Conservation (phyloP, 2,113 vertebrate genomes). For the Dendropsophus ebraccatus region DNA sequence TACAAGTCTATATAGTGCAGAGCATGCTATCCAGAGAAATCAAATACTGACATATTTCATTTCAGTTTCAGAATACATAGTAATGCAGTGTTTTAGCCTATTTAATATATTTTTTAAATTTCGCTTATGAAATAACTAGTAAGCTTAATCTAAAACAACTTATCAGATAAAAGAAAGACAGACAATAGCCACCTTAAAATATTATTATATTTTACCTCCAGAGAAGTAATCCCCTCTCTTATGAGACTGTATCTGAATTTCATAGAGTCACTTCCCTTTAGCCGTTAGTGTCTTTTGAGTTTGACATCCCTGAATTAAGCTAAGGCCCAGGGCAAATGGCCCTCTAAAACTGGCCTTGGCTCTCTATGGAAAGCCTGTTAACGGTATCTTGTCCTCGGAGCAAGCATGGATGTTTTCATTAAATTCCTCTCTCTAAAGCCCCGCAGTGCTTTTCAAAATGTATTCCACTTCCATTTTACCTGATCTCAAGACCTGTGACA, state of each 20-base stretch:
- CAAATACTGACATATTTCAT: too few species aligned
- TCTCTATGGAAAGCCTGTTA: conserved; percentile 21
- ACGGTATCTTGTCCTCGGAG: conserved; percentile 35
- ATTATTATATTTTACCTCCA: too few species aligned
- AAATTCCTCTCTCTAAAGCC: conserved; percentile 41
- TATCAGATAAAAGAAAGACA: neutral
- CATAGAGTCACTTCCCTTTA: neutral
- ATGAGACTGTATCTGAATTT: neutral
- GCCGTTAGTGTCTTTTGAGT: neutral
- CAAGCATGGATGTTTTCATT: conserved; percentile 43
- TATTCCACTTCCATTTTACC: conserved; percentile 32
- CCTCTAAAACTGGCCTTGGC: conserved; percentile 5
- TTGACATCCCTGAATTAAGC: conserved; percentile 34
- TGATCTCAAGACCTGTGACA: conserved; percentile 50
- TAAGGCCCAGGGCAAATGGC: conserved; percentile 3
- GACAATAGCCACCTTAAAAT: neutral
- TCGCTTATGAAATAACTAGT: neutral
- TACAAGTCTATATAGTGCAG: too few species aligned
- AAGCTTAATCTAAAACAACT: neutral
- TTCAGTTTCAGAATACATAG: too few species aligned
- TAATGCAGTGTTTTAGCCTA: too few species aligned
- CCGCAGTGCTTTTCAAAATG: conserved; percentile 43
- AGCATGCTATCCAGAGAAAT: too few species aligned
- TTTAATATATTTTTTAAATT: neutral
- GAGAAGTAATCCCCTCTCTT: neutral